Evolutionary conservation across 2,888 invertebrate genomes (phyloP), one percentile per base, ranked within the genome.

Genomic region (Aphodius granarius): DNA sequence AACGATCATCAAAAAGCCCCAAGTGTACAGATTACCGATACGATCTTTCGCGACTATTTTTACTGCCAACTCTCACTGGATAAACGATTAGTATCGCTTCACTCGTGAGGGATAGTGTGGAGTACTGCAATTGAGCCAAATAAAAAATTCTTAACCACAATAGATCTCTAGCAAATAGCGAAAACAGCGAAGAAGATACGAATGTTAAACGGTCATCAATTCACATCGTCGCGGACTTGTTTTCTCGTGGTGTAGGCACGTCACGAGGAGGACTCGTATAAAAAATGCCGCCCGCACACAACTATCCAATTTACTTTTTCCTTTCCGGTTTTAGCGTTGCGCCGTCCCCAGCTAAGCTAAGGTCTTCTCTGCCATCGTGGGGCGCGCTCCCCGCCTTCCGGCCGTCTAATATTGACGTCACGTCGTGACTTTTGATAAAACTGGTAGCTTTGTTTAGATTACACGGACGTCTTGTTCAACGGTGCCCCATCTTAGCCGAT

Each of bases 281-380:
- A 71, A 70, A 70, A 74, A 74, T 74, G 63, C 74, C 22, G n/a
- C 22, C 43, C 43, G 22, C 19, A 63, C 71, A 23, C 64, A 71
- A 74, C 71, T 71, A 74, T 74, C 71, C 74, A 71, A 64, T 74
- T 74, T 71, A 63, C 64, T 71, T 73, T 66, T 73, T 66, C 66
- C 16, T 43, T 9, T 43, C 6, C 43, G 43, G 43, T 43, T 43
- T 43, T 43, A 43, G 43, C 43, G 43, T 43, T 43, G 43, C n/a
- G n/a, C n/a, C n/a, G n/a, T n/a, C 65, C 19, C 65, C 16, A 9
- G 13, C 2, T 0, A 9, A 9, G 13, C 18, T 65, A 21, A 21
- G 68, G 68, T 68, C 21, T 20, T 66, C 5, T 13, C 68, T 68
- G 19, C 20, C 19, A 5, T 23, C 15, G 66, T 18, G 16, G 17